These are phyloP conservation scores for Aromia moschata DNA, from an alignment of 2,888 invertebrate species.

Conservation along the genomic window DNA sequence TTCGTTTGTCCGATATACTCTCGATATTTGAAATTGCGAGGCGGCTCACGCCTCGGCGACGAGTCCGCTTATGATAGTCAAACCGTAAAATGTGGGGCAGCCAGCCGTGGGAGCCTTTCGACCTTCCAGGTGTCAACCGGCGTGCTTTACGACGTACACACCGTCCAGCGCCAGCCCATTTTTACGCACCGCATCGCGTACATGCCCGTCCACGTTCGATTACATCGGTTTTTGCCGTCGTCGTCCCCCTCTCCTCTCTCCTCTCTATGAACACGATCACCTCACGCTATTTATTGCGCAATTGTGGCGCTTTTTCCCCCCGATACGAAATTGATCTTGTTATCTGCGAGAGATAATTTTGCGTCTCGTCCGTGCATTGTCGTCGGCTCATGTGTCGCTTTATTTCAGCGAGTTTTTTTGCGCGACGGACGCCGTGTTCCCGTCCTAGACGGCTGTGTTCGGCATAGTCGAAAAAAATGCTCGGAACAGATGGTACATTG, in stretches of 20 bases:
- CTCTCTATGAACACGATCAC: conserved; percentile 51
- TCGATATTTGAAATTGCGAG: conserved; percentile 13
- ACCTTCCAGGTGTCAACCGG: conserved; percentile 56
- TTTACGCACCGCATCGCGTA: conserved; percentile 53
- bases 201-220: conserved; percentile 57
- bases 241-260: conserved; percentile 42
- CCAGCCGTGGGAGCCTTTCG: conserved; percentile 54
- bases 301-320: conserved; percentile 55
- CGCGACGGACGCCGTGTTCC: not conserved
- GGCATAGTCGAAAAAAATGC: too few relatives aligned
- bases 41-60: conserved; percentile 31
- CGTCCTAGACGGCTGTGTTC: too few relatives aligned
- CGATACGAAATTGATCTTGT: conserved; percentile 50
- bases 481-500: too few relatives aligned
- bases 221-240: conserved; percentile 58
- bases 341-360: conserved; percentile 49
- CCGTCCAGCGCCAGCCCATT: conserved; percentile 55
- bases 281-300: conserved; percentile 54
- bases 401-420: conserved; percentile 18
- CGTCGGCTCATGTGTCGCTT: conserved; percentile 18
- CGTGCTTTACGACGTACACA: conserved; percentile 56
- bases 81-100: conserved; percentile 56
- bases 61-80: conserved; percentile 42
- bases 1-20: too few relatives aligned
- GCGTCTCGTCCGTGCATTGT: conserved; percentile 37